These are phyloP conservation scores for Andrena bucephala DNA, from an alignment of 2,888 invertebrate species.

Conservation along the genomic window DNA sequence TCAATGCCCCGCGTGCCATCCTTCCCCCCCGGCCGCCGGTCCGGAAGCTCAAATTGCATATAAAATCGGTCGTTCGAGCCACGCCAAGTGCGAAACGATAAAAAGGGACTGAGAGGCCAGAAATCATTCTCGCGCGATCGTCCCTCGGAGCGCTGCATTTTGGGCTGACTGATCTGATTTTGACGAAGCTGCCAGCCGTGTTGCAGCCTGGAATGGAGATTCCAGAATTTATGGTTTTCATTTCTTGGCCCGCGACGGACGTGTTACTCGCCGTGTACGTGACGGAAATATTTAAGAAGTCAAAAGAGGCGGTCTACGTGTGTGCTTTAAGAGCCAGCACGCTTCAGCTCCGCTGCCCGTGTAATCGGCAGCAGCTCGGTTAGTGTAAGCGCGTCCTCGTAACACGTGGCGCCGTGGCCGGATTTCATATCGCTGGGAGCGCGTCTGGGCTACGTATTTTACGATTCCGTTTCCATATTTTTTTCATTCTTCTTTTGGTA, in stretches of 20 bases:
- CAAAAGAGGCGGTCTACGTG: conserved; percentile 37
- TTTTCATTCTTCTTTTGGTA: background rate
- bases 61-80: background rate
- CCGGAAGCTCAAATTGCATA: background rate
- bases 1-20: background rate
- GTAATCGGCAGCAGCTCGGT: conserved; percentile 31
- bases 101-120: background rate
- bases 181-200: conserved; percentile 56
- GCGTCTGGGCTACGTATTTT: background rate
- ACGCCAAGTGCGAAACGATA: background rate
- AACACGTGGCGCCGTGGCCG: conserved; percentile 40
- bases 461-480: background rate
- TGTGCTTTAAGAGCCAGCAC: conserved; percentile 38
- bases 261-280: conserved; percentile 70
- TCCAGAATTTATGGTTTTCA: conserved; percentile 78
- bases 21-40: background rate
- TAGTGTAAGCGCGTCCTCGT: conserved; percentile 44
- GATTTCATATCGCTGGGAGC: conserved; percentile 40
- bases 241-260: conserved; percentile 72
- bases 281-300: conserved; percentile 71
- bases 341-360: conserved; percentile 19
- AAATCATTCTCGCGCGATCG: background rate
- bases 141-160: conserved; percentile 2
- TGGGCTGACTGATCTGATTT: conserved; percentile 66
- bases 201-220: conserved; percentile 62